Evolutionary conservation across 2,113 vertebrate genomes (phyloP).

Genomic region (Pantherophis guttatus): DNA sequence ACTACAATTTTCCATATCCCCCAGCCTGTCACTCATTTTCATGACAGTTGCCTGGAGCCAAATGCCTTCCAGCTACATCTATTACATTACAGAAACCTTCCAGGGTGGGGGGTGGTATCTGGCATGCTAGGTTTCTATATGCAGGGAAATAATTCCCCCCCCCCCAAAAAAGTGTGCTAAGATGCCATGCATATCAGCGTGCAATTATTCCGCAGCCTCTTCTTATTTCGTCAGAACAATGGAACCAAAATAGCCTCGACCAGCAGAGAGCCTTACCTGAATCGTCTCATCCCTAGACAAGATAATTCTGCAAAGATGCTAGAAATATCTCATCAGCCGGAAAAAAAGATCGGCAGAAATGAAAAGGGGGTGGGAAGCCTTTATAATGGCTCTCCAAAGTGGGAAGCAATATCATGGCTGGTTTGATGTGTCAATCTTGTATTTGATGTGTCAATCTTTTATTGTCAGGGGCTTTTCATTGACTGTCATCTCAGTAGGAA

Average conservation of each 20-base stretch:
- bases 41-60: not conserved
- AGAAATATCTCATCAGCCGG: conserved; percentile 15
- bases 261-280: not conserved
- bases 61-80: not conserved
- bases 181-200: not conserved
- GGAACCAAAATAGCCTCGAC: not conserved
- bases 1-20: not conserved
- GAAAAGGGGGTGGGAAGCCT: not conserved
- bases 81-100: not conserved
- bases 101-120: not conserved
- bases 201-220: not conserved
- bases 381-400: not conserved
- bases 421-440: not conserved
- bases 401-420: not conserved
- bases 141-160: not conserved
- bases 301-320: conserved; percentile 1
- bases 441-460: not conserved
- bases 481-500: not conserved
- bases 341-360: not conserved
- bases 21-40: not conserved
- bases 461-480: not conserved
- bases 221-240: conserved; percentile 2
- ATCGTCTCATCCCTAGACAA: conserved; percentile 13
- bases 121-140: not conserved
- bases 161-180: not conserved